Evolutionary conservation across 2,113 vertebrate species (phyloP).

Genomic region (Cacatua alba): DNA sequence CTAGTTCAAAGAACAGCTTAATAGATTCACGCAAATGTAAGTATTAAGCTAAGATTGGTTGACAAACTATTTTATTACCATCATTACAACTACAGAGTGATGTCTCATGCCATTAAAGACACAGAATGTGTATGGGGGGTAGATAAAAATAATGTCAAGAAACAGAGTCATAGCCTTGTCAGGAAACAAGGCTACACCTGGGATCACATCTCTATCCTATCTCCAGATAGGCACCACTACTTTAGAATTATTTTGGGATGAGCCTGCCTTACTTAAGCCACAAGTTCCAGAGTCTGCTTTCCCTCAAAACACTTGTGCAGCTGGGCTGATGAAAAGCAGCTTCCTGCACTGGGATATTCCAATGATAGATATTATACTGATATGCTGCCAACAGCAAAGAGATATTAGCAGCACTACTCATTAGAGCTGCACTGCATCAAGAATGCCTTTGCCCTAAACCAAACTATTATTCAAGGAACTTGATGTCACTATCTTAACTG

Average conservation of each 20-base stretch:
- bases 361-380: background rate
- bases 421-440: background rate
- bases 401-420: background rate
- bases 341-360: background rate
- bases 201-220: background rate
- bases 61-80: background rate
- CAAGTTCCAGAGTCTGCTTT: background rate
- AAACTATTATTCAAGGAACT: background rate
- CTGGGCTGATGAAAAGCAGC: background rate
- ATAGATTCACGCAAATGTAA: background rate
- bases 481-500: background rate
- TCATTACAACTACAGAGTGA: background rate
- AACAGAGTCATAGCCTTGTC: background rate
- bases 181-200: background rate
- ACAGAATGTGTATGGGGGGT: accelerated
- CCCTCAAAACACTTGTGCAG: background rate
- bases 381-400: background rate
- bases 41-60: background rate
- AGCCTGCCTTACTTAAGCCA: background rate
- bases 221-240: background rate
- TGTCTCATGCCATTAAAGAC: background rate
- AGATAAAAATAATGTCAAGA: background rate
- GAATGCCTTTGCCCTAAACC: background rate
- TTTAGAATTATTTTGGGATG: background rate
- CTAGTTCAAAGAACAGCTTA: background rate